Evolutionary conservation across 2,888 invertebrate genomes (phyloP).

Genomic region (Campaea margaritaria): DNA sequence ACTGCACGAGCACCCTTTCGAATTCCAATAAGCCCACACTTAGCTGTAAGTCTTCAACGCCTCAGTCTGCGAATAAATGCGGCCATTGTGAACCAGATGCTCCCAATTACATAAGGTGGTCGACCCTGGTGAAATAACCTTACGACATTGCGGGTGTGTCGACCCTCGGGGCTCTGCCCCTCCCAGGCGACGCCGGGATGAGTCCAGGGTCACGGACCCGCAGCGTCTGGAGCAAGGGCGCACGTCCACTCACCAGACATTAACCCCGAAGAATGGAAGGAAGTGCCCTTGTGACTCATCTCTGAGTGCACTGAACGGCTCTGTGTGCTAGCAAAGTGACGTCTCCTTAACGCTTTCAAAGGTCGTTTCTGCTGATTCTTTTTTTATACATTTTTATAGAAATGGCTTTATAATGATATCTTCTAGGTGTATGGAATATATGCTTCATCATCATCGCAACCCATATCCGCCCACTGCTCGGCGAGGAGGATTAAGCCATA

Average conservation of each 20-base stretch:
- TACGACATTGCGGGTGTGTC: slow-evolving; percentile 59
- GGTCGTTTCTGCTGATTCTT: no score
- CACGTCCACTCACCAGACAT: slow-evolving; percentile 22
- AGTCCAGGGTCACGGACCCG: slow-evolving; percentile 27
- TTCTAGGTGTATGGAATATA: no score
- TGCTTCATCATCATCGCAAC: no score
- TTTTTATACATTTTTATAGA: no score
- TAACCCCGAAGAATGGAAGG: slow-evolving; percentile 31
- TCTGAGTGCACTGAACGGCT: slow-evolving; percentile 12
- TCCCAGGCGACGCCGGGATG: slow-evolving; percentile 38
- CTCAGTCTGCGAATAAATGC: slow-evolving; percentile 40
- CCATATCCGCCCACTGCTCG: no score
- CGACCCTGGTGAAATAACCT: slow-evolving; percentile 56
- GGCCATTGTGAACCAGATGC: slow-evolving; percentile 44
- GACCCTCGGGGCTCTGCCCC: slow-evolving; percentile 54
- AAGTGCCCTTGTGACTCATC: slow-evolving; percentile 35
- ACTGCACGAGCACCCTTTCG: neutral
- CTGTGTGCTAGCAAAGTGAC: slow-evolving; percentile 2
- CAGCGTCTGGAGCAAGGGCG: slow-evolving; percentile 30
- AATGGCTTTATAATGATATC: no score
- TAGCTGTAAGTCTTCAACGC: slow-evolving; percentile 23
- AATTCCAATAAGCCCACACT: slow-evolving; percentile 28
- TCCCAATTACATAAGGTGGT: slow-evolving; percentile 47
- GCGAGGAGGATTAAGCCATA: no score
- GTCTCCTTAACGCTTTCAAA: no score